Evolutionary conservation across 2,888 invertebrate species (phyloP).

Genomic region (Miltochrista miniata): DNA sequence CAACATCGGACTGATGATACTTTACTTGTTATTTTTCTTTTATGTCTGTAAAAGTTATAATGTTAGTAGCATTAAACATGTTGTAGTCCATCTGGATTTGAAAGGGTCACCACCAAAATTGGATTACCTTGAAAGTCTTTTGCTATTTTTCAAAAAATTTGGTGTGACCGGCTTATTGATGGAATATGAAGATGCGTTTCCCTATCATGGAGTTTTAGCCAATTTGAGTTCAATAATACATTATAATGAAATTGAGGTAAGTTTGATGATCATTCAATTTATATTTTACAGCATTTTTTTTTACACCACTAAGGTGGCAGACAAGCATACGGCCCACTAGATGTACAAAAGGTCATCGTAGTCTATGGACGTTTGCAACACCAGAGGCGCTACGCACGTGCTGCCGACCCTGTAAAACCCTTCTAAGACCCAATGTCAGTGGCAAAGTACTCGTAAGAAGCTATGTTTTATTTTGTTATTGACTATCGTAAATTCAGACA

Average conservation of each 20-base stretch:
- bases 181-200: conserved; percentile 96
- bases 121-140: conserved; percentile 83
- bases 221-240: conserved; percentile 86
- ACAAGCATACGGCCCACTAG: no score
- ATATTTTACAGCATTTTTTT: no score
- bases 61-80: conserved; percentile 56
- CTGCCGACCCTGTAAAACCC: no score
- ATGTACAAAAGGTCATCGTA: no score
- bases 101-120: conserved; percentile 92
- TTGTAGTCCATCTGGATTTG: conserved; percentile 90
- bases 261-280: neutral
- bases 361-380: no score
- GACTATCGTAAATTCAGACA: no score
- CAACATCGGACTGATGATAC: neutral
- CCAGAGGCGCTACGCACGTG: no score
- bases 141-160: conserved; percentile 84
- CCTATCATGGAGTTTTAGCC: conserved; percentile 84
- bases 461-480: no score
- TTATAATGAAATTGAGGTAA: conserved; percentile 69
- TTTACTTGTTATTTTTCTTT: neutral
- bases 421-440: no score
- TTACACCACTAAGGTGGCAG: no score
- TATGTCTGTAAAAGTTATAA: no score
- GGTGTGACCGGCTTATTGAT: conserved; percentile 91
- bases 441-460: no score